Evolutionary conservation across 2,888 invertebrate species (phyloP), one percentile per base, ranked within the genome.

Genomic region (Eudasyphora cyanicolor): DNA sequence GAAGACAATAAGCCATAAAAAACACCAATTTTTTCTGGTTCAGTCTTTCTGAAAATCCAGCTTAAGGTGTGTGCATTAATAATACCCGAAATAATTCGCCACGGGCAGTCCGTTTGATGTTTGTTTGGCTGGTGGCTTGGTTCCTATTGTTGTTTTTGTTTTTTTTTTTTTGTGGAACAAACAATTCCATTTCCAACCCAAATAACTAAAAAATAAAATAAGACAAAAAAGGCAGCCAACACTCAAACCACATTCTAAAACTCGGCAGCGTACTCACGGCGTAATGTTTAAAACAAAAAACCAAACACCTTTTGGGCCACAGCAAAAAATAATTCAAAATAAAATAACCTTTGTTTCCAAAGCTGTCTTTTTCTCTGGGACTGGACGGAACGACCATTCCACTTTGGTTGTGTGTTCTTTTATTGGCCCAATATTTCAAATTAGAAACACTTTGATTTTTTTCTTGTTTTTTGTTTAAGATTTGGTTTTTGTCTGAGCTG

Each of bases 271-370:
- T 12, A 64, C 14, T 21, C 54, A 54, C 54, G 19, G 54, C 54
- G 54, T 54, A 19, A 54, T 54, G 21, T 1, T 21, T 1, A 10
- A 38, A 2, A 78, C 71, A 71, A 54, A 80, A 81, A 81, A 71
- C 64, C 67, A 81, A 81, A 84, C 84, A 84, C 84, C 84, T 84
- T 84, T 84, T 81, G 70, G 64, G 57, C 14, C 75, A 76, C 49
- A 49, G 51, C 0, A 74, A n/a, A n/a, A n/a, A n/a, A n/a, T n/a
- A n/a, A n/a, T n/a, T n/a, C 17, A 71, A 57, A 69, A 57, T 38
- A 12, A 75, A 10, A 57, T 27, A 57, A 57, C 64, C 64, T 64
- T 64, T 64, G 17, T 38, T 19, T 32, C 19, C 35, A 35, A n/a
- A n/a, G n/a, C 29, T 64, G 29, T 12, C n/a, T n/a, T n/a, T n/a